Evolutionary conservation across 2,888 invertebrate species (phyloP).

Genomic region (Andrena bucephala): DNA sequence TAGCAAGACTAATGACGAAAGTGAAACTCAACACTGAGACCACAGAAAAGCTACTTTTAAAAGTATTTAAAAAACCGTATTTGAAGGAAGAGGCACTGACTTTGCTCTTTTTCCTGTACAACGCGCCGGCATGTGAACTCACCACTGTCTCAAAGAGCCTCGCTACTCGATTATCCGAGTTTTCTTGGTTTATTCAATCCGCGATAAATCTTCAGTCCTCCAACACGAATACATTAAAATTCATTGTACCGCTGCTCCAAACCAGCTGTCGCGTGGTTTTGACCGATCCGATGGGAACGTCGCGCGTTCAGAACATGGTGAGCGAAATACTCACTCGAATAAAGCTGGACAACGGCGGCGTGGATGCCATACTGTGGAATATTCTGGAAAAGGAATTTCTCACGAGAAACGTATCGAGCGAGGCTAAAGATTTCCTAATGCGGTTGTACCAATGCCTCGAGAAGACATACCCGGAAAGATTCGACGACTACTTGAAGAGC

Average conservation of each 20-base stretch:
- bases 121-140: slow-evolving; percentile 87
- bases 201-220: slow-evolving; percentile 87
- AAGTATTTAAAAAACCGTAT: slow-evolving; percentile 86
- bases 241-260: slow-evolving; percentile 87
- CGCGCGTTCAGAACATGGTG: slow-evolving; percentile 86
- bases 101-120: slow-evolving; percentile 90
- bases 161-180: slow-evolving; percentile 85
- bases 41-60: slow-evolving; percentile 88
- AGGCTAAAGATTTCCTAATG: slow-evolving; percentile 70
- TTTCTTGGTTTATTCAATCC: slow-evolving; percentile 85
- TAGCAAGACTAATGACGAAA: slow-evolving; percentile 90
- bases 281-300: slow-evolving; percentile 81
- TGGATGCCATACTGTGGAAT: slow-evolving; percentile 76
- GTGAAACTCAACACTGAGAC: slow-evolving; percentile 87
- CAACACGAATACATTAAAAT: slow-evolving; percentile 87
- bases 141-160: slow-evolving; percentile 86
- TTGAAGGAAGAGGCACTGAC: slow-evolving; percentile 89
- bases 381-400: slow-evolving; percentile 68
- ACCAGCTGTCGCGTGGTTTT: slow-evolving; percentile 86
- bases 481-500: slow-evolving; percentile 89
- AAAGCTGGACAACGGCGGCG: slow-evolving; percentile 86
- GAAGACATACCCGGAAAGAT: slow-evolving; percentile 89
- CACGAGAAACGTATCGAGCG: slow-evolving; percentile 19
- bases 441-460: slow-evolving; percentile 86
- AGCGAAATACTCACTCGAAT: slow-evolving; percentile 87